Base-by-base conservation (phyloP, 2,888 invertebrate genomes). In the Agrochola litura region DNA sequence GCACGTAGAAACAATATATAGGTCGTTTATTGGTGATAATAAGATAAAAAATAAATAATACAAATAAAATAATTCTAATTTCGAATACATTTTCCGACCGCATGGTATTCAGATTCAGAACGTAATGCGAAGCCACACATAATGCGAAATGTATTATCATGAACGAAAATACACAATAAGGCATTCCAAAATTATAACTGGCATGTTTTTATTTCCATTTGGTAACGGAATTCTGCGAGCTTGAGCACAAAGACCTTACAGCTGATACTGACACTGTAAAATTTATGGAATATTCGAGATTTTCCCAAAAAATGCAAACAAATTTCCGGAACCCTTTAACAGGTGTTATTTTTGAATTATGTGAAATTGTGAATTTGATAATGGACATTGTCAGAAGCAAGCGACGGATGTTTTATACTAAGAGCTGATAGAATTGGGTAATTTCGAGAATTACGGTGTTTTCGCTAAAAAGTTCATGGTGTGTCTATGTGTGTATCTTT, bases 161-260 rank as follows among this genome's bases (percentile, higher is more conserved):
- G 37, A 65, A 69, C 65, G n/a, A 84, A 69, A 69, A 80, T 66
- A 84, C 56, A 68, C 10, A 49, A 77, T 56, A 41, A 37, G 54
- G 73, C 49, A 66, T 84, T 69, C n/a, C n/a, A 66, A 63, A 25
- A 60, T 65, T 43, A 52, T 70, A 54, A 58, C 61, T 61, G 69
- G 60, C 22, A 76, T 52, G 63, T 76, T 79, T 85, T 69, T 66
- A 58, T 73, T 43, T 71, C 52, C 43, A 67, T 67, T 63, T 41
- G 46, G 22, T 52, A 54, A 60, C 30, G 63, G 49, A 63, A 79
- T 76, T 72, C 30, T 46, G 61, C 22, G 52, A 70, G 60, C 22
- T 66, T 41, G 12, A 43, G 52, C n/a, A 84, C 72, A 81, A 73
- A 84, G 64, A 25, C 52, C 58, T 56, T 43, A 71, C 54, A 43